phyloP scores from a whole-genome alignment of 92 coral and sea anemone species.

The Virgularia gustaviana region DNA sequence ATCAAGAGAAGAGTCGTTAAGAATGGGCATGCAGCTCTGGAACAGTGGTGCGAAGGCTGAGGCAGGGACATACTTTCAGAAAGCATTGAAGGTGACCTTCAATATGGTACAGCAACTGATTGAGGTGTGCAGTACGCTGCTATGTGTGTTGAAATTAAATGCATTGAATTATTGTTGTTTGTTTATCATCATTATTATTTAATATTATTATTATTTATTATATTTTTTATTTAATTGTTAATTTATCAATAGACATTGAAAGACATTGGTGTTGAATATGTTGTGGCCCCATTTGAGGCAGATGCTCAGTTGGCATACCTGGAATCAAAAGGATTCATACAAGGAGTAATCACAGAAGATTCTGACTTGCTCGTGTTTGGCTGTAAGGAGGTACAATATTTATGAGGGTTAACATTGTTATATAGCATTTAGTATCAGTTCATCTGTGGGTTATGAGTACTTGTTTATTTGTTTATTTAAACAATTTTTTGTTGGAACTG shows the following conservation, averaged over 20 bases:
- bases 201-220: too few relatives aligned
- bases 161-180: too few relatives aligned
- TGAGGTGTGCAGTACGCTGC: too few relatives aligned
- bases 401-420: too few relatives aligned
- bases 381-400: constrained; percentile 44
- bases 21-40: constrained; percentile 35
- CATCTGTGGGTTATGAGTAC: too few relatives aligned
- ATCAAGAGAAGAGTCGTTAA: constrained; percentile 26
- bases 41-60: constrained; percentile 8
- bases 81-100: constrained; percentile 28
- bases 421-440: too few relatives aligned
- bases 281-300: constrained; percentile 47
- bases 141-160: too few relatives aligned
- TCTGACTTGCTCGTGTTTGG: constrained; percentile 48
- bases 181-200: too few relatives aligned
- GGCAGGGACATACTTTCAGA: constrained; percentile 27
- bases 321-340: constrained; percentile 26
- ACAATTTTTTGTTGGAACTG: too few relatives aligned
- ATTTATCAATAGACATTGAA: constrained; percentile 41
- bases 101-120: constrained; percentile 27
- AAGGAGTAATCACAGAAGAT: constrained; percentile 44
- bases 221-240: neutral
- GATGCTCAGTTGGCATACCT: constrained; percentile 37
- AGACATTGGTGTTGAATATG: constrained; percentile 25
- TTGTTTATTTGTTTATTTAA: too few relatives aligned